Evolutionary conservation across 2,797 vertebrate genomes (phyloP).

Genomic region (Taenioides sp.): DNA sequence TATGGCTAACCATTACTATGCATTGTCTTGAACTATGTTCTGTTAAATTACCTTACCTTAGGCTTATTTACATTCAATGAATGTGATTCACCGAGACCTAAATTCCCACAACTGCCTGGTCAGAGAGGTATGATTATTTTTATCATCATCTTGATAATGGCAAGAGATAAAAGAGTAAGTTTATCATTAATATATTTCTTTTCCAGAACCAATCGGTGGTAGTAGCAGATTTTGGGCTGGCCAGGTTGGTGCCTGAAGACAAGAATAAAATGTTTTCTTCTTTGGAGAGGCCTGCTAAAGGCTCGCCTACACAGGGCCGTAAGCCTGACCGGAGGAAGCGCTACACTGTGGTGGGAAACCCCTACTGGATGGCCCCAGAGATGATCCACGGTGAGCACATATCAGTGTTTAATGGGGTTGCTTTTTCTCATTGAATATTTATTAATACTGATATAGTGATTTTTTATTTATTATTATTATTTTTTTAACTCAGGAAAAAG

Average conservation of each 20-base stretch:
- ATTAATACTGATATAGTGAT: neutral
- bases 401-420: neutral
- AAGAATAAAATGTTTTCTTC: constrained; percentile 70
- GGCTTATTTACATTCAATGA: constrained; percentile 98
- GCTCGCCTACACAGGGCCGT: constrained; percentile 79
- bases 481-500: constrained; percentile 81
- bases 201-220: constrained; percentile 91
- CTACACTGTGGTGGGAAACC: constrained; percentile 97
- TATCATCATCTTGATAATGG: neutral
- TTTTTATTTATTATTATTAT: neutral
- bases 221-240: constrained; percentile 95
- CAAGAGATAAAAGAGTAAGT: neutral
- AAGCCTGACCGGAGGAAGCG: constrained; percentile 89
- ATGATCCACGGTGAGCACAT: constrained; percentile 90
- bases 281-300: constrained; percentile 57
- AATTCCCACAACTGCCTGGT: constrained; percentile 98
- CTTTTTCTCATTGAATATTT: neutral
- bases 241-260: constrained; percentile 87
- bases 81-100: constrained; percentile 95
- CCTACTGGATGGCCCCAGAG: constrained; percentile 99
- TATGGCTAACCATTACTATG: neutral
- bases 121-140: constrained; percentile 80
- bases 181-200: neutral
- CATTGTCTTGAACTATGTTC: neutral
- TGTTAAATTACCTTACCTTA: constrained; percentile 30